These are phyloP conservation scores for Burhinus bistriatus DNA, from an alignment of 2,113 vertebrate genomes.

Conservation along the genomic window DNA sequence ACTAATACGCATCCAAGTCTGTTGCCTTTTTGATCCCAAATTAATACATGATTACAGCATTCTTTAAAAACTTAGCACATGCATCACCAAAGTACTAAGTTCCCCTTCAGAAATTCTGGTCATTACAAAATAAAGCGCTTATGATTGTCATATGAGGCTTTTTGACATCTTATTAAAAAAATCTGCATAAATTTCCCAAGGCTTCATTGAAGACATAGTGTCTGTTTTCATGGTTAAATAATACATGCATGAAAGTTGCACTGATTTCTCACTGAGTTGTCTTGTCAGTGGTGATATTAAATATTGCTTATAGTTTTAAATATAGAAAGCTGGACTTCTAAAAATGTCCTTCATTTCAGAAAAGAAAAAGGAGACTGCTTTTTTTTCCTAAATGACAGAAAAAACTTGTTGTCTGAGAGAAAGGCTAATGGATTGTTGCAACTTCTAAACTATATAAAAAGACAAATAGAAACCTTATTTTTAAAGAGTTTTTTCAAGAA, in stretches of 20 bases:
- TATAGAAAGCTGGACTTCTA: background rate
- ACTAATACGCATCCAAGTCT: background rate
- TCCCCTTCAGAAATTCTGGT: background rate
- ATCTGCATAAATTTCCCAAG: background rate
- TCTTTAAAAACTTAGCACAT: background rate
- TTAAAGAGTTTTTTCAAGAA: background rate
- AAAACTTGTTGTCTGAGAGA: background rate
- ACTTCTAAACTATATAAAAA: background rate
- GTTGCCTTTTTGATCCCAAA: background rate
- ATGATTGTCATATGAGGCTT: background rate
- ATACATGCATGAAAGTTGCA: background rate
- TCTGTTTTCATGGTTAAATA: background rate
- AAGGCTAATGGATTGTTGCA: background rate
- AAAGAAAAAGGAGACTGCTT: background rate
- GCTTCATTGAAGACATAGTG: background rate
- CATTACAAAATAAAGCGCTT: background rate
- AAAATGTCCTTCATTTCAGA: background rate
- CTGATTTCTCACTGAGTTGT: background rate
- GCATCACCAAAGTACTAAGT: background rate
- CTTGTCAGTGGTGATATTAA: background rate
- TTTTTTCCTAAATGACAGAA: background rate
- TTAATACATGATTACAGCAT: background rate
- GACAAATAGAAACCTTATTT: background rate
- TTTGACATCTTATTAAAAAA: background rate
- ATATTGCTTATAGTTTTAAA: background rate